Evolutionary conservation across 1,140 invertebrate genomes (phyloP).

Genomic region (Sitobion miscanthi): DNA sequence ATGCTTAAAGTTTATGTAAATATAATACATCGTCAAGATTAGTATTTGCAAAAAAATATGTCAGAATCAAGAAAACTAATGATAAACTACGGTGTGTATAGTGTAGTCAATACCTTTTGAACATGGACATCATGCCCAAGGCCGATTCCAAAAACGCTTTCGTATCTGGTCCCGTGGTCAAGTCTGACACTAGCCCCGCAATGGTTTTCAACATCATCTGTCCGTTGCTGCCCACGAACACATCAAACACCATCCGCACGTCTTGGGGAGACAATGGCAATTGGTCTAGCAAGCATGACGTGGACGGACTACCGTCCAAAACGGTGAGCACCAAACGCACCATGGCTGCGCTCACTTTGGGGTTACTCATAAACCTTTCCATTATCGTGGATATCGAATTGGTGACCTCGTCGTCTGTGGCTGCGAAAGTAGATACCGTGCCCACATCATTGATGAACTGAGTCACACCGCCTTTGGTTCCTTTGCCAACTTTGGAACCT

Average conservation of each 20-base stretch:
- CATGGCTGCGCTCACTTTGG: background rate
- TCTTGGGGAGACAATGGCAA: background rate
- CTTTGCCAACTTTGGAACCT: background rate
- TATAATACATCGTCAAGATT: too few species aligned
- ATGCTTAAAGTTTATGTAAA: too few species aligned
- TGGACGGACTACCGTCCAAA: background rate
- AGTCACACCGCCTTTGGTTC: background rate
- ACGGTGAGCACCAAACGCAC: background rate
- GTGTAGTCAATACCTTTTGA: constrained; percentile 15
- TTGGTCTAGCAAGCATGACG: background rate
- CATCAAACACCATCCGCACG: constrained; percentile 31
- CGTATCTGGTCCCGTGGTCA: constrained; percentile 33
- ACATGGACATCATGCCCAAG: constrained; percentile 28
- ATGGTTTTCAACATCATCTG: background rate
- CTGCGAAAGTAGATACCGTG: background rate
- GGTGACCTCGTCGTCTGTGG: background rate
- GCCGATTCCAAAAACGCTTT: constrained; percentile 11
- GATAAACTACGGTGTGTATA: background rate
- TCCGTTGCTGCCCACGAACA: background rate
- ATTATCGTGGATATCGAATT: background rate
- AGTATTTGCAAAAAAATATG: too few species aligned
- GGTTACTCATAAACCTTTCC: background rate
- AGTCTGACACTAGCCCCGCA: background rate
- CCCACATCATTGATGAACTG: background rate
- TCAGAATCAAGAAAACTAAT: background rate